Percentiles rank a stretch among this genome's conserved stretches.
phyloP scores from a whole-genome alignment of 2,113 vertebrate genomes.

The Thamnaconus septentrionalis region DNA sequence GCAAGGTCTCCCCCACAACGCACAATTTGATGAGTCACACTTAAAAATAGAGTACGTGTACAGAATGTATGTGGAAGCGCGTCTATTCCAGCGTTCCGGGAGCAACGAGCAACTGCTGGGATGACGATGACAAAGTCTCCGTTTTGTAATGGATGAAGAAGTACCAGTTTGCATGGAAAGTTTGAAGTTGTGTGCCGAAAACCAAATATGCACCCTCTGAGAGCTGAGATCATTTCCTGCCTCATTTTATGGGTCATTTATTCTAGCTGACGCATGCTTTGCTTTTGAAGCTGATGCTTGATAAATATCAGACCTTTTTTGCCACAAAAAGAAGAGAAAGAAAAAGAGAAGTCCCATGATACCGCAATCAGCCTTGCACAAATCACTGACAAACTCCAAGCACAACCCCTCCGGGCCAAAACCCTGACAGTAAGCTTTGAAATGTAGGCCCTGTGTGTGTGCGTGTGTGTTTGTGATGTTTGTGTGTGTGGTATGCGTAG shows the following conservation, averaged over 20 bases:
- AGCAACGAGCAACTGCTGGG: conserved; percentile 13
- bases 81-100: conserved; percentile 15
- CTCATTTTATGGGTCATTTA: conserved; percentile 54
- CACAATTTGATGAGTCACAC: conserved; percentile 44
- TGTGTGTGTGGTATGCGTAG: neutral
- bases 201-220: conserved; percentile 35
- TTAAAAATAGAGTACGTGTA: conserved; percentile 1
- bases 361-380: conserved; percentile 30
- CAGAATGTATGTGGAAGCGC: conserved; percentile 3
- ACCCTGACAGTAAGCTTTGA: conserved; percentile 11
- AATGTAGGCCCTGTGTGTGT: conserved; percentile 8
- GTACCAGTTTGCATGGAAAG: conserved; percentile 1
- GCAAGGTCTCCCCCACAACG: conserved; percentile 17
- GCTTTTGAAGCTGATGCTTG: conserved; percentile 28
- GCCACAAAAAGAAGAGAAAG: neutral
- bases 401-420: conserved; percentile 4
- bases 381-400: conserved; percentile 9
- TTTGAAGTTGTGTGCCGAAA: conserved; percentile 34
- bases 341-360: conserved; percentile 13
- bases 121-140: too few species aligned
- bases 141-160: too few species aligned
- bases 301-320: conserved; percentile 47
- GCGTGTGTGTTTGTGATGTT: neutral
- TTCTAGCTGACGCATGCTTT: conserved; percentile 30
- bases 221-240: conserved; percentile 61